Evolutionary conservation across 2,888 invertebrate species (phyloP).

Genomic region (Dasypogon diadema): DNA sequence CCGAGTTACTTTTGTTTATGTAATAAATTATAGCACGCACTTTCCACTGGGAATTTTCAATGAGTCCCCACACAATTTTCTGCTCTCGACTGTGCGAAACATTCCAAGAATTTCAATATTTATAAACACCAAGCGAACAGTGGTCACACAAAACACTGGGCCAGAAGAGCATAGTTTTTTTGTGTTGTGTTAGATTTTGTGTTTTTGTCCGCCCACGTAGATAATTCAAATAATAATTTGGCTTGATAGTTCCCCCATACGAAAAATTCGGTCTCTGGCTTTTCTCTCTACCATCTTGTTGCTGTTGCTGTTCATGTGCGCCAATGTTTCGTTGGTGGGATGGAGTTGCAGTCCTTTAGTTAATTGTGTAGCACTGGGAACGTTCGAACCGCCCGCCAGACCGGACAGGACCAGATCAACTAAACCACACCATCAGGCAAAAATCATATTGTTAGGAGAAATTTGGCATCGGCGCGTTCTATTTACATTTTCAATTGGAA

Average conservation of each 20-base stretch:
- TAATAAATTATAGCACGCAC: conserved; percentile 29
- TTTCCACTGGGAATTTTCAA: conserved; percentile 10
- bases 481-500: conserved; percentile 46
- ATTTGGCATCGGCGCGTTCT: conserved; percentile 42
- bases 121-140: conserved; percentile 5
- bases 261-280: conserved; percentile 6
- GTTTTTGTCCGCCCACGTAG: conserved; percentile 19
- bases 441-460: background rate
- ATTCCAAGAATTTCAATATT: conserved; percentile 22
- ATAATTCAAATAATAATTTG: background rate
- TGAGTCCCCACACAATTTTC: background rate
- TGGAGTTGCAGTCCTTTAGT: no score
- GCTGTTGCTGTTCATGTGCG: background rate
- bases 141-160: background rate
- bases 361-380: no score
- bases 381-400: no score
- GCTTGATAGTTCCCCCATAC: conserved; percentile 7
- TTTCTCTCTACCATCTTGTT: conserved; percentile 11
- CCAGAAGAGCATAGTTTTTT: background rate
- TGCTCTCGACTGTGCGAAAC: background rate
- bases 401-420: background rate
- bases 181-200: background rate
- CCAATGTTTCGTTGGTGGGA: no score
- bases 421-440: no score
- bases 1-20: conserved; percentile 21